Conservation (phyloP, 92 coral and sea anemone species). For the Palythoa heliodiscus region DNA sequence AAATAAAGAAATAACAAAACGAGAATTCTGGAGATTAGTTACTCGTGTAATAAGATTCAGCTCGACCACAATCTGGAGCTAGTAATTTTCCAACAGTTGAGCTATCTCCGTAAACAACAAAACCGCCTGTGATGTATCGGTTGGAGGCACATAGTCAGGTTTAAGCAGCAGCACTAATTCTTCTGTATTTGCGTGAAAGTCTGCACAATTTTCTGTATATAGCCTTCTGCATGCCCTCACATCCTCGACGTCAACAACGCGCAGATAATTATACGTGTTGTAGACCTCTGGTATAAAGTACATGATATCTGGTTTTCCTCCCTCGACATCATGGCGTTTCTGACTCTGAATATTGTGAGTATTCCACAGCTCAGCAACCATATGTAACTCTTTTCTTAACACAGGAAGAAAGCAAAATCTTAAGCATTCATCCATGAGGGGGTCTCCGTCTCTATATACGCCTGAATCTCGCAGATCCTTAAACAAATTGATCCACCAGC, state of each 20-base stretch:
- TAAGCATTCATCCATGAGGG: constrained; percentile 40
- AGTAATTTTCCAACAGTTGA: constrained; percentile 8
- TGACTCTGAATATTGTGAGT: too few species aligned
- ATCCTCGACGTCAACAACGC: constrained; percentile 51
- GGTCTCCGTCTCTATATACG: constrained; percentile 37
- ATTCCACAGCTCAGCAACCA: too few species aligned
- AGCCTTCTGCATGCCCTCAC: constrained; percentile 38
- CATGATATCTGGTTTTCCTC: too few species aligned
- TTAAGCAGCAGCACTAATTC: constrained; percentile 46
- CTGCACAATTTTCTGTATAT: constrained; percentile 47
- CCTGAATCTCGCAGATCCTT: constrained; percentile 55
- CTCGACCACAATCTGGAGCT: neutral
- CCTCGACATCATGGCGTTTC: too few species aligned
- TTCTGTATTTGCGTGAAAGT: constrained; percentile 24
- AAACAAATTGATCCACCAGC: constrained; percentile 41
- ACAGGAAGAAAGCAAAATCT: too few species aligned
- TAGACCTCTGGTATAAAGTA: constrained; percentile 48
- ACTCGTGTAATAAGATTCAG: too few species aligned
- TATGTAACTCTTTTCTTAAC: too few species aligned
- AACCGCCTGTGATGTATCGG: constrained; percentile 15
- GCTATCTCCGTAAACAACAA: constrained; percentile 2
- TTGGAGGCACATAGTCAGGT: constrained; percentile 45
- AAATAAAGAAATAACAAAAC: too few species aligned
- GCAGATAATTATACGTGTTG: constrained; percentile 39
- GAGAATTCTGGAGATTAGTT: too few species aligned